phyloP scores from a whole-genome alignment of 2,113 vertebrate genomes.

The Eidolon helvum region DNA sequence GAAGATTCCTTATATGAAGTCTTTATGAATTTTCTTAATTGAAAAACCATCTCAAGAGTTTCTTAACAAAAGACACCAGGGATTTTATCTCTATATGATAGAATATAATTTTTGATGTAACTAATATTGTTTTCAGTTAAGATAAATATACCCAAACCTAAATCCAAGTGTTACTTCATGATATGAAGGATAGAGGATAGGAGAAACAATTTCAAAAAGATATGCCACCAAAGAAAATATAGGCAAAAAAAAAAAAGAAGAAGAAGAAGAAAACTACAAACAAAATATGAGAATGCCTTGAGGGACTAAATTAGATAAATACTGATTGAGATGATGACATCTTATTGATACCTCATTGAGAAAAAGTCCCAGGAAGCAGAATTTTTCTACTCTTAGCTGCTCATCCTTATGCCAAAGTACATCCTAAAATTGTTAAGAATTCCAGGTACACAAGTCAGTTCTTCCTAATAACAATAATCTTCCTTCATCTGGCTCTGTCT shows the following conservation, averaged over 20 bases:
- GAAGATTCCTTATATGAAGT: not conserved
- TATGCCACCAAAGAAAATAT: not conserved
- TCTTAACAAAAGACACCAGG: not conserved
- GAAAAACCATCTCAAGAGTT: constrained; percentile 8
- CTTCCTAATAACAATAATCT: not conserved
- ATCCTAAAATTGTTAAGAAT: not conserved
- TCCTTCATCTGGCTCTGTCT: not conserved
- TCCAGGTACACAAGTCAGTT: not conserved
- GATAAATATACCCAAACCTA: not conserved
- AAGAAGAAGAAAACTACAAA: not conserved
- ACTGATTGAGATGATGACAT: not conserved
- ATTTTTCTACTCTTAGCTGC: not conserved
- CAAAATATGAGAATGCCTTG: not conserved
- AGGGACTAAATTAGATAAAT: not conserved
- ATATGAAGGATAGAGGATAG: not conserved
- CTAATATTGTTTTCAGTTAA: not conserved
- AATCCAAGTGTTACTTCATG: not conserved
- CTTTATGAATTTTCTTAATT: not conserved
- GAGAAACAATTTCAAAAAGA: not conserved
- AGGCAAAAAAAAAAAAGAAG: not conserved
- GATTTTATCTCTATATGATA: not conserved
- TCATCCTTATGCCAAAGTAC: not conserved
- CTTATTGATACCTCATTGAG: not conserved
- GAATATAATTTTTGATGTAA: not conserved
- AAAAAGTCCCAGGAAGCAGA: not conserved